Percentiles rank a stretch among this genome's conserved stretches.
Conservation (phyloP, 2,888 invertebrate genomes). For the Ectemnius cavifrons region DNA sequence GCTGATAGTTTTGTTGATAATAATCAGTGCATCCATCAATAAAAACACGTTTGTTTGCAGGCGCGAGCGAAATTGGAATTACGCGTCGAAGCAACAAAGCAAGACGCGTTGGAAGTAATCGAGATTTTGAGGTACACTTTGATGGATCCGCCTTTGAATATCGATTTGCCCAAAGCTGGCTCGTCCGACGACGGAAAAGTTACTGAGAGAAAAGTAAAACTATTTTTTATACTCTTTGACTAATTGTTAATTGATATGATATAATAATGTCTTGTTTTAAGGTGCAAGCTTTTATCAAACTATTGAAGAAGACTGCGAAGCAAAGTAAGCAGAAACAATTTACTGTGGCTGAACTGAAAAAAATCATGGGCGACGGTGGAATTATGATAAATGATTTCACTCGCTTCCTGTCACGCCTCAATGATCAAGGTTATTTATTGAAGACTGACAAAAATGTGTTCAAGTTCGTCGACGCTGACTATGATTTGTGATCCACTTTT, state of each 20-base stretch:
- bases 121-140: slow-evolving; percentile 86
- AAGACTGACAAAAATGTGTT: slow-evolving; percentile 88
- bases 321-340: slow-evolving; percentile 77
- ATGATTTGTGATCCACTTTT: slow-evolving; percentile 73
- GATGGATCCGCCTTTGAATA: slow-evolving; percentile 37
- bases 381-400: slow-evolving; percentile 83
- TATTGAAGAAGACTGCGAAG: slow-evolving; percentile 34
- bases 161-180: slow-evolving; percentile 45
- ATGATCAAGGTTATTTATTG: slow-evolving; percentile 91
- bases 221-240: background rate
- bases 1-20: too few species aligned
- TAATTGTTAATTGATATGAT: slow-evolving; percentile 4
- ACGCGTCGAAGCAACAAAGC: slow-evolving; percentile 86
- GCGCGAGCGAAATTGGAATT: slow-evolving; percentile 94
- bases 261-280: slow-evolving; percentile 23
- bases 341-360: slow-evolving; percentile 86
- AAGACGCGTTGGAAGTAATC: slow-evolving; percentile 92
- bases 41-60: slow-evolving; percentile 75
- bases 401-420: slow-evolving; percentile 87
- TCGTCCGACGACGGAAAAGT: slow-evolving; percentile 77
- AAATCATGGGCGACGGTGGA: slow-evolving; percentile 84
- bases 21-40: background rate
- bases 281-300: slow-evolving; percentile 45
- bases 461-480: slow-evolving; percentile 78
- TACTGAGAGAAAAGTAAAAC: slow-evolving; percentile 77